A percentile compares a stretch with the other conserved stretches of the same genome.
phyloP scores from a whole-genome alignment of 1,140 invertebrate species.

The Drosophila carrolli region DNA sequence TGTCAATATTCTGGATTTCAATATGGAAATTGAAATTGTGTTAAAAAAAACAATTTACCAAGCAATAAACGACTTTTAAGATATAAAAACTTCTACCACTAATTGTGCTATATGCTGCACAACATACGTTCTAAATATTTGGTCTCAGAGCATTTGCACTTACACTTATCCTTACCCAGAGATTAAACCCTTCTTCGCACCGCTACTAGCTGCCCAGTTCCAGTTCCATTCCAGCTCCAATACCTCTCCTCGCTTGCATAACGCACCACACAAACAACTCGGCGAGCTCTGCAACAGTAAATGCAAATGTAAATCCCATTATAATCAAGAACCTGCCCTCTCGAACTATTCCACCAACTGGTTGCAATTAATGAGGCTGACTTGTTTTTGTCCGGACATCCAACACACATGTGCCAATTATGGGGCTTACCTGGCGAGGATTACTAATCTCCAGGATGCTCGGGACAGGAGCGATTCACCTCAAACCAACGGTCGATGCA shows the following conservation, averaged over 20 bases:
- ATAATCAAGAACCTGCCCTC: neutral
- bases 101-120: neutral
- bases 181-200: neutral
- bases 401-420: neutral
- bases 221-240: slow-evolving; percentile 4
- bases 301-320: neutral
- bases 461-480: slow-evolving; percentile 97
- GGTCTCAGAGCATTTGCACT: slow-evolving; percentile 1
- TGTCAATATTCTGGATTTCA: no score
- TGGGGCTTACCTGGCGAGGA: slow-evolving; percentile 67
- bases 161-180: slow-evolving; percentile 4
- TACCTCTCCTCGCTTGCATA: slow-evolving; percentile 30
- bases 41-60: no score
- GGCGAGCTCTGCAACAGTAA: slow-evolving; percentile 25
- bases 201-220: slow-evolving; percentile 3
- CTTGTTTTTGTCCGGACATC: no score
- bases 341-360: neutral
- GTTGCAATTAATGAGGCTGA: neutral
- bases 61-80: no score
- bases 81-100: no score
- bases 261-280: slow-evolving; percentile 42
- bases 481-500: slow-evolving; percentile 99
- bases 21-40: no score
- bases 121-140: slow-evolving; percentile 16
- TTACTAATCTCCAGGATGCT: slow-evolving; percentile 96